Evolutionary conservation across 2,888 invertebrate genomes (phyloP), one percentile per base, ranked within the genome.

Genomic region (Mythimna pallens): DNA sequence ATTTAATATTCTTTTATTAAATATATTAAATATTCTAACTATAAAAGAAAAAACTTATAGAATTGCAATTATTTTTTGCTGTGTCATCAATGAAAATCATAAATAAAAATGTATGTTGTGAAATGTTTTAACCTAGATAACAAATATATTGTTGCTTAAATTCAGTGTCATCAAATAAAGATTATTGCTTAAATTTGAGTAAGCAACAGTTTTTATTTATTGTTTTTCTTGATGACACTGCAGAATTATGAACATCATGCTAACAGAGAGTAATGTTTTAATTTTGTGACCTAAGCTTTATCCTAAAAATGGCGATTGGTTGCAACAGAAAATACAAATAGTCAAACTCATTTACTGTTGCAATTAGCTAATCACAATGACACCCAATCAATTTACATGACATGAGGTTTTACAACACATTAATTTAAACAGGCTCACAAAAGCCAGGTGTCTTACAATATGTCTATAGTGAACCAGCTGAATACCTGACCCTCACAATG

Each of bases 401-500:
- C 2, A 3, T 36, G 17, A 57, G 3, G 69, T 57, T 47, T 57
- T n/a, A 14, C 43, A 25, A 54, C 5, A 47, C 2, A 69, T 43
- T 20, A 70, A 20, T 55, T 40, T 22, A 71, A 52, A 50, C 17
- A 9, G 22, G 17, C 7, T 25, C 30, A 30, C 0, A 14, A 36
- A 71, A 71, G 50, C 20, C 43, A 20, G 30, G 17, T 10, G 0
- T 25, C 0, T 47, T 14, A 17, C 17, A n/a, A 25, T 25, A 36
- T 34, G 25, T 61, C 3, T 30, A 40, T 55, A 55, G 12, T 4
- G 22, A 47, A 34, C n/a, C 25, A 40, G 8, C 25, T 52, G 40
- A 50, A 74, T 47, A 36, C 50, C 61, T 74, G 74, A 74, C 75
- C 80, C 10, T 34, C 61, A 66, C 61, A 80, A 65, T 47, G 12